Conservation (phyloP, 2,113 vertebrate species). For the Capreolus pygargus region DNA sequence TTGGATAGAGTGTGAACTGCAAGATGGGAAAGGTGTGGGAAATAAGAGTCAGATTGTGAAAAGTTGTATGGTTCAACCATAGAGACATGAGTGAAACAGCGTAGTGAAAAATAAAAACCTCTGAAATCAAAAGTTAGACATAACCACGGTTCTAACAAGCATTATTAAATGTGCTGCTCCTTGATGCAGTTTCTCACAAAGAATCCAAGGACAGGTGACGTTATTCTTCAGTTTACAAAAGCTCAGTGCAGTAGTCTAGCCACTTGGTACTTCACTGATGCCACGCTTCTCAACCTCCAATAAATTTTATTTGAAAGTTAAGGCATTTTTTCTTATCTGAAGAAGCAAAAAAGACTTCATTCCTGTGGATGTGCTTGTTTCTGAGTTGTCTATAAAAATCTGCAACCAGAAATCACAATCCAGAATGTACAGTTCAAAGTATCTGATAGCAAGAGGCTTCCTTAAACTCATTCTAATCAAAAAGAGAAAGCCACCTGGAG, state of each 20-base stretch:
- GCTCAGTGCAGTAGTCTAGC: not conserved
- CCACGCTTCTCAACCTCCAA: not conserved
- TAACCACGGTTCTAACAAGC: not conserved
- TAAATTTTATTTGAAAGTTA: not conserved
- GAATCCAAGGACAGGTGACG: accelerated
- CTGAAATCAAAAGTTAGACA: not conserved
- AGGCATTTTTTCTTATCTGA: not conserved
- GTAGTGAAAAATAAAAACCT: not conserved
- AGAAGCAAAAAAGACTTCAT: not conserved
- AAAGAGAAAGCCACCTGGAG: conserved; percentile 24
- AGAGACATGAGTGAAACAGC: not conserved
- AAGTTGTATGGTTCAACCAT: not conserved
- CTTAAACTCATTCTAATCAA: not conserved
- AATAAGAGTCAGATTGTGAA: not conserved
- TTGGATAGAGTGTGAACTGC: not conserved
- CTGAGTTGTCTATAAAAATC: not conserved
- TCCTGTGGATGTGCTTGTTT: not conserved
- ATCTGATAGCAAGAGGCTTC: not conserved
- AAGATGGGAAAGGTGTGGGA: not conserved
- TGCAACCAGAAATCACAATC: not conserved
- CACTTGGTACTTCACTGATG: not conserved
- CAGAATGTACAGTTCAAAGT: not conserved
- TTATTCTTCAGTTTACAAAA: not conserved
- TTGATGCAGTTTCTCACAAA: not conserved
- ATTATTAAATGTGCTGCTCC: no score